phyloP scores from a whole-genome alignment of 2,797 vertebrate genomes.

The Cryptoblepharus egeriae region DNA sequence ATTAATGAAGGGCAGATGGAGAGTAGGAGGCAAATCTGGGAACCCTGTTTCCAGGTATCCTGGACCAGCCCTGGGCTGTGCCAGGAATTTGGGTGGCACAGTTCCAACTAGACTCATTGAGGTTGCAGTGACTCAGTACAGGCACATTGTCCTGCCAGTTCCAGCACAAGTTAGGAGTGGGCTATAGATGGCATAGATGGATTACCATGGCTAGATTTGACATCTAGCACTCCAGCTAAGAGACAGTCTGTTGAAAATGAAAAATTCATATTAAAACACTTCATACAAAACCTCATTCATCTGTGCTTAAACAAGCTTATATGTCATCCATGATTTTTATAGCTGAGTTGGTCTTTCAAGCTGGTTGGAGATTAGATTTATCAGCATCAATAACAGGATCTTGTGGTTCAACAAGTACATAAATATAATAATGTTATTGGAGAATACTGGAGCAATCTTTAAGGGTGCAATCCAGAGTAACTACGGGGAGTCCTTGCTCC shows the following conservation, averaged over 20 bases:
- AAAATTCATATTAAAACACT: slow-evolving; percentile 1
- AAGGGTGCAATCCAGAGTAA: too few species aligned
- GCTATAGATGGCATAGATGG: slow-evolving; percentile 40
- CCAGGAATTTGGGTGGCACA: too few species aligned
- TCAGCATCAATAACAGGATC: slow-evolving; percentile 18
- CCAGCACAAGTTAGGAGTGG: too few species aligned
- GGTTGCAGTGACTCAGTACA: too few species aligned
- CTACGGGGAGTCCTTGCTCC: too few species aligned
- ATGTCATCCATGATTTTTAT: slow-evolving; percentile 9
- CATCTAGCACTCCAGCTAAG: slow-evolving; percentile 35
- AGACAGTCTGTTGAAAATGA: slow-evolving; percentile 9
- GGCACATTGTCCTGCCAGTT: too few species aligned
- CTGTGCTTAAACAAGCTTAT: slow-evolving; percentile 43
- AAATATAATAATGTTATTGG: slow-evolving; percentile 37
- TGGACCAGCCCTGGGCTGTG: too few species aligned
- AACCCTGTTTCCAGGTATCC: too few species aligned
- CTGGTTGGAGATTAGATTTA: slow-evolving; percentile 27
- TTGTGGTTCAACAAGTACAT: slow-evolving; percentile 37
- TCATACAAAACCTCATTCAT: slow-evolving; percentile 36
- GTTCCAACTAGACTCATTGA: too few species aligned
- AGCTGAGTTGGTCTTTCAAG: slow-evolving; percentile 29
- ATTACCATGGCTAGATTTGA: slow-evolving; percentile 8
- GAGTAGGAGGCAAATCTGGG: too few species aligned
- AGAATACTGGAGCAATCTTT: slow-evolving; percentile 45
- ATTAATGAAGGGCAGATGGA: too few species aligned